Base-by-base conservation (phyloP, 1,140 invertebrate species). In the Papilio dardanus region DNA sequence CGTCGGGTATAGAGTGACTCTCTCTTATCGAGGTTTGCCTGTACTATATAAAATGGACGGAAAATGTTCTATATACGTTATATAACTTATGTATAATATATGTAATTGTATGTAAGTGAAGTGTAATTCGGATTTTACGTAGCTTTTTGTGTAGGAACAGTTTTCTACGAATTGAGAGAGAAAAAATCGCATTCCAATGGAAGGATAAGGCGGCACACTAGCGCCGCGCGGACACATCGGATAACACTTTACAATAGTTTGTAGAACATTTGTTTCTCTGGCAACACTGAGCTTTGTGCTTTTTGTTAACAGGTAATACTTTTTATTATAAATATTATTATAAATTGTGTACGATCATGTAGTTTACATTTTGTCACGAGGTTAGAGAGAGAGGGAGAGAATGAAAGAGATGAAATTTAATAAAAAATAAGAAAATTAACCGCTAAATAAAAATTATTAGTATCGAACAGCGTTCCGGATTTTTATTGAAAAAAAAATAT, bases 181-280 rank as follows among this genome's bases (percentile, higher is more conserved):
- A 67, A 69, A 37, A 69, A 42, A 74, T 77, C 76, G 76, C 76
- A 77, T 77, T 77, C 76, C 76, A 77, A 74, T n/a, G 71, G 76
- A 67, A 68, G n/a, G 14, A 66, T 66, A 12, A 68, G 33, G 31
- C 30, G 65, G 30, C 62, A 65, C 62, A 30, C 62, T 65, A n/a
- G 50, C 19, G 50, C 21, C 50, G 16, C 50, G 4, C 50, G 7
- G 46, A 50, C 7, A 7, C 46, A 2, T 7, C 50, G 8, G 19
- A 12, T 24, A 21, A 28, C 54, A 62, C 54, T 21, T 50, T 62
- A 62, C 24, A 62, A 62, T 62, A 62, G 54, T 30, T 62, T 62
- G 54, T 62, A 62, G 54, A 62, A 62, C 16, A 21, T 62, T 62
- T 62, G 24, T 62, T 62, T 62, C 16, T 6, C 54, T 62, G 50